phyloP scores from a whole-genome alignment of 92 coral and sea anemone genomes.

The Parazoanthus darwini region DNA sequence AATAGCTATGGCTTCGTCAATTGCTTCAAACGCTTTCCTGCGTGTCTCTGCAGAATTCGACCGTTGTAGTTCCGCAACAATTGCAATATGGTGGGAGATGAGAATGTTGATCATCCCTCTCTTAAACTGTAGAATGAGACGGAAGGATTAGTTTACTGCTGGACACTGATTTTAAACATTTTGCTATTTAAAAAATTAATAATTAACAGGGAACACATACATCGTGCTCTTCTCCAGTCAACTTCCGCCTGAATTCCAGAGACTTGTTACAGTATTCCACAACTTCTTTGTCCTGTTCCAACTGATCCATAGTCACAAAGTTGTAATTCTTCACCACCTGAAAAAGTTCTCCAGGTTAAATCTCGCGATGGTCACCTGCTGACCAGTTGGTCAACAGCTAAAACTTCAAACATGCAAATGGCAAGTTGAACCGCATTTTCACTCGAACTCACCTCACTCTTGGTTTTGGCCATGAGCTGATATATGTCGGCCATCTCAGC shows the following conservation, averaged over 20 bases:
- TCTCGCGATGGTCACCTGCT: background rate
- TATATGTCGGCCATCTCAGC: slow-evolving; percentile 92
- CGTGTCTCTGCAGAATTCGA: slow-evolving; percentile 57
- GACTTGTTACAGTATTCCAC: slow-evolving; percentile 89
- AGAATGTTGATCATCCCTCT: slow-evolving; percentile 78
- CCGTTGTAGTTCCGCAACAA: slow-evolving; percentile 87
- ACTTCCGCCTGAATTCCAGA: slow-evolving; percentile 74
- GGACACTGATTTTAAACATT: background rate
- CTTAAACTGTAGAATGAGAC: slow-evolving; percentile 69
- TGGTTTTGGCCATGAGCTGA: slow-evolving; percentile 95
- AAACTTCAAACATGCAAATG: background rate
- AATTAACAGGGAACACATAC: slow-evolving; percentile 37
- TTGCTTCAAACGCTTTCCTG: slow-evolving; percentile 65
- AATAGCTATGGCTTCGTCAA: slow-evolving; percentile 88
- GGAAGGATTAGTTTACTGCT: background rate
- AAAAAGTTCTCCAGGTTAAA: background rate
- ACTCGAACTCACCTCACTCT: slow-evolving; percentile 83
- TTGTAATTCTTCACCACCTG: slow-evolving; percentile 96
- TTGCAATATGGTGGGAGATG: slow-evolving; percentile 87
- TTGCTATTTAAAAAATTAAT: background rate
- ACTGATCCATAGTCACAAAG: slow-evolving; percentile 86
- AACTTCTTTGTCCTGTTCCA: slow-evolving; percentile 90
- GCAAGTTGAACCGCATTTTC: background rate
- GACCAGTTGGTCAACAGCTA: too few species aligned
- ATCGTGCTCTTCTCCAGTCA: slow-evolving; percentile 93